Conservation (phyloP, 2,888 invertebrate species). For the Homarus gammarus region DNA sequence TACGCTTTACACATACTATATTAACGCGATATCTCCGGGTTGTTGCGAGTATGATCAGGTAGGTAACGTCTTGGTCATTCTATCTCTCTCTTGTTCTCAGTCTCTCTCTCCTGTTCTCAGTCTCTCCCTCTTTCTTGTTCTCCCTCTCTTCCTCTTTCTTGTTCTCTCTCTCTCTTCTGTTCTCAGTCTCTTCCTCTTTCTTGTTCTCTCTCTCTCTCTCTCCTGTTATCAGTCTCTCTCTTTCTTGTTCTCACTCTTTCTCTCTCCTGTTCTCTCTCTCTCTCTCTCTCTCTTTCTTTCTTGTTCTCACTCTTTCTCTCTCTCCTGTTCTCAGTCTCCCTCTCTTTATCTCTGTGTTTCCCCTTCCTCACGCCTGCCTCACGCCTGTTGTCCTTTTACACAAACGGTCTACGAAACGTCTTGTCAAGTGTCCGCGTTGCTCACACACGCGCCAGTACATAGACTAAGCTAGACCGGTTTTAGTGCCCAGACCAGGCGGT, state of each 20-base stretch:
- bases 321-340: neutral
- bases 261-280: constrained; percentile 23
- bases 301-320: constrained; percentile 6
- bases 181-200: neutral
- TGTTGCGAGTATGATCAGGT: neutral
- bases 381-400: neutral
- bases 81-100: neutral
- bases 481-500: neutral
- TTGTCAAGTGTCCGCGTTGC: neutral
- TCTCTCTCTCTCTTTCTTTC: constrained; percentile 20
- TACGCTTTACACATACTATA: constrained; percentile 4
- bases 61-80: neutral
- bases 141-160: neutral
- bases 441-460: neutral
- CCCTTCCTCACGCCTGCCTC: neutral
- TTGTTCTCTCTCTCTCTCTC: neutral
- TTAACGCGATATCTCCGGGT: neutral
- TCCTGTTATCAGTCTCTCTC: constrained; percentile 2
- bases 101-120: neutral
- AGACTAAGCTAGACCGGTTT: neutral
- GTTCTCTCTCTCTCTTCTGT: neutral
- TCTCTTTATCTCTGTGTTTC: neutral
- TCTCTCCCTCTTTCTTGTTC: neutral
- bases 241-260: constrained; percentile 21
- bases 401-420: constrained; percentile 1